These are phyloP conservation scores for Plumapathes pennacea DNA, from an alignment of 92 coral and sea anemone species.

Conservation along the genomic window DNA sequence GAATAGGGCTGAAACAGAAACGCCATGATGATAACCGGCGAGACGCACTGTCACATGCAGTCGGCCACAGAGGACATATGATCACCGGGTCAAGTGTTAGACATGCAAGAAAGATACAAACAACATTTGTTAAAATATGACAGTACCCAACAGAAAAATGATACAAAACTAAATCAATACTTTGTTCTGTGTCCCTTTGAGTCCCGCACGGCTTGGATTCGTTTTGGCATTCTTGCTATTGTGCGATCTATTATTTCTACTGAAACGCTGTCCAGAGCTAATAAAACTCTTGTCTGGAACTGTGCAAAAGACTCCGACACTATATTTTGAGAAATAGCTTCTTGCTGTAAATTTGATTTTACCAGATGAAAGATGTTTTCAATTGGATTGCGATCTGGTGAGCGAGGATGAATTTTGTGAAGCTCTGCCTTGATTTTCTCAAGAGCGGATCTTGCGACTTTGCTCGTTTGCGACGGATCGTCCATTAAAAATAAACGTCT, in stretches of 20 bases:
- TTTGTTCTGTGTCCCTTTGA: slow-evolving; percentile 34
- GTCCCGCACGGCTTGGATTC: slow-evolving; percentile 14
- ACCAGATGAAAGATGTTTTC: slow-evolving; percentile 37
- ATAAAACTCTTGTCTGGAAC: slow-evolving; percentile 28
- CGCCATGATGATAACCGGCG: too few relatives aligned
- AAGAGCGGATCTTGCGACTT: slow-evolving; percentile 19
- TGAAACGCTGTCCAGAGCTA: slow-evolving; percentile 6
- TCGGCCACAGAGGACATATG: too few relatives aligned
- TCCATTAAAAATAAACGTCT: slow-evolving; percentile 58
- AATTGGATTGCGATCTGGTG: slow-evolving; percentile 32
- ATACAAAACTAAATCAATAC: slow-evolving; percentile 15
- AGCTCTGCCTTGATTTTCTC: slow-evolving; percentile 41
- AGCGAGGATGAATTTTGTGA: slow-evolving; percentile 33
- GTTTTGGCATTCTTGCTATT: slow-evolving; percentile 36
- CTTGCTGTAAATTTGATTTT: slow-evolving; percentile 12
- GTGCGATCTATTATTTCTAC: slow-evolving; percentile 19
- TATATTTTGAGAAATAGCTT: slow-evolving; percentile 19
- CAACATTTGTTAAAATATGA: too few relatives aligned
- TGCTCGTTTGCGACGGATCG: slow-evolving; percentile 63
- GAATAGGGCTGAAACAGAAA: too few relatives aligned
- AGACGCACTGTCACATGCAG: too few relatives aligned
- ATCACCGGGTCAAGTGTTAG: too few relatives aligned
- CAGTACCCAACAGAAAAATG: too few relatives aligned
- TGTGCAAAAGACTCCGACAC: slow-evolving; percentile 41
- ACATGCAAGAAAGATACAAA: too few relatives aligned